Evolutionary conservation across 2,797 vertebrate species (phyloP), one percentile per base, ranked within the genome.

Genomic region (Acanthornis magna): DNA sequence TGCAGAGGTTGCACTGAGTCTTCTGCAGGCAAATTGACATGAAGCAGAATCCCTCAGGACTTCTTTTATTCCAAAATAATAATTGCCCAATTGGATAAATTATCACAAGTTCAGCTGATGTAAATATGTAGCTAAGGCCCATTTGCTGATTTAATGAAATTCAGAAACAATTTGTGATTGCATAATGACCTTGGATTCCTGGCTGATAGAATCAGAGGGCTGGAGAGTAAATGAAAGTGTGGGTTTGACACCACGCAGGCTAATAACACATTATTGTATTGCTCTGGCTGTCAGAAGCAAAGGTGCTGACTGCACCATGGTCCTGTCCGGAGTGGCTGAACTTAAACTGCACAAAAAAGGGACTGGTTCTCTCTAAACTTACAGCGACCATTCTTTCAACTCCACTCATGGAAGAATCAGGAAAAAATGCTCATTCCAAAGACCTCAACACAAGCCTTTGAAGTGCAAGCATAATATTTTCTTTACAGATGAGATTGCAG

Each of bases 91-190:
- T 72, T 74, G 95, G 85, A 76, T 87, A 88, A 91, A 93, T 95
- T 53, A 95, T 91, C 93, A 85, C 91, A 91, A 86, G 80, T 85
- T 88, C 88, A 91, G 86, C 89, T 92, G 82, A 47, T 70, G 74
- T 81, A 91, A 93, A 86, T 70, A 89, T 38, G 50, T 84, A 89
- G 50, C 83, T 94, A 71, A 90, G 93, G 81, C 76, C 94, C 91
- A 73, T 95, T 97, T 96, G 95, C 94, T 83, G 89, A 87, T 92
- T 96, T 95, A 97, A 96, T 95, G 95, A 96, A 94, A 96, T 96
- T 93, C 94, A 97, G 95, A 95, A 96, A 88, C 87, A 80, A 92
- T 94, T 78, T 95, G 87, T 81, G 89, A 80, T 92, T 36, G 21
- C 84, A 67, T 72, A 93, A 96, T 76, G 92, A 95, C 93, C 87